Evolutionary conservation across 2,797 vertebrate species (phyloP).

Genomic region (Pelochelys cantorii): DNA sequence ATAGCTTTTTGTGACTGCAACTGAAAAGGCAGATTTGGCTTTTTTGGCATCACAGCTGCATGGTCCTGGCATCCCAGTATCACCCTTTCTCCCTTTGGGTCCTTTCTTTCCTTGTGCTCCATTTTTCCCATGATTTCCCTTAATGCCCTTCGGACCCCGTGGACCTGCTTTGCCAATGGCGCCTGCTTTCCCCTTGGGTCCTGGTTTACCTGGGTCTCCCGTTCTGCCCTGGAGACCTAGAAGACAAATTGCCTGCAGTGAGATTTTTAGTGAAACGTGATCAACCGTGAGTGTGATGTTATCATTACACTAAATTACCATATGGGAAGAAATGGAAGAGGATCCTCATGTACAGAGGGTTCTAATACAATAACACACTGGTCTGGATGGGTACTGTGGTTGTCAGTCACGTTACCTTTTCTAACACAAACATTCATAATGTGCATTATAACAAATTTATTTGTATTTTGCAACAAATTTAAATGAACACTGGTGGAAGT

Average conservation of each 20-base stretch:
- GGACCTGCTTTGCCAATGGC: constrained; percentile 91
- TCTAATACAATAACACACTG: not conserved
- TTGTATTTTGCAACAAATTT: not conserved
- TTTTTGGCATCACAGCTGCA: constrained; percentile 86
- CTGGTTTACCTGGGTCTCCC: constrained; percentile 91
- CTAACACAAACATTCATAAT: not conserved
- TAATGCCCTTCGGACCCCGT: constrained; percentile 88
- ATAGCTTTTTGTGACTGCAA: constrained; percentile 95
- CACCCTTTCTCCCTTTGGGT: constrained; percentile 85
- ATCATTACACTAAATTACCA: not conserved
- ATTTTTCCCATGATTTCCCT: constrained; percentile 83
- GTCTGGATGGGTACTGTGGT: not conserved
- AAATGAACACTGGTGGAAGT: not conserved
- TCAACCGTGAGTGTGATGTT: rapidly evolving
- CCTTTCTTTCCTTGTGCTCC: constrained; percentile 88
- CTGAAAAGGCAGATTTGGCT: constrained; percentile 93
- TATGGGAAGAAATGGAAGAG: not conserved
- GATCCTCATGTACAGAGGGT: not conserved
- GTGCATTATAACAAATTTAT: not conserved
- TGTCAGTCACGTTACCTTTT: not conserved
- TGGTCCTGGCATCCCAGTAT: constrained; percentile 86
- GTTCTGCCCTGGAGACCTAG: constrained; percentile 89
- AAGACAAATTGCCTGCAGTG: constrained; percentile 62
- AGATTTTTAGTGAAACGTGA: not conserved
- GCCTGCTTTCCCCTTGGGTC: constrained; percentile 89